Conservation (phyloP, 1,140 invertebrate genomes). For the Zaprionus vittiger region DNA sequence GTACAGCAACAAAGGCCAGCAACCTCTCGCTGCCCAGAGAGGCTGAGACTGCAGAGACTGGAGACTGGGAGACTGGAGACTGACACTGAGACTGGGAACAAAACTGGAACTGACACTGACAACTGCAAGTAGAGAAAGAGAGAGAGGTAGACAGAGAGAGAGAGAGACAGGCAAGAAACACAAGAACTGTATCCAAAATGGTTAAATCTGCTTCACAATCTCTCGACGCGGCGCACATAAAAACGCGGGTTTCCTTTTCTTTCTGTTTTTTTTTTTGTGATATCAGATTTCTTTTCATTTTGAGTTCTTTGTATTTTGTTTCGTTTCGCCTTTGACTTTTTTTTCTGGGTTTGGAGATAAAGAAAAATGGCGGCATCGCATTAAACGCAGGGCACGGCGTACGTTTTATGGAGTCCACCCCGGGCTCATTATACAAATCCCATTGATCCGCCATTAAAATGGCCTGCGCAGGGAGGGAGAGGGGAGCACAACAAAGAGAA, state of each 20-base stretch:
- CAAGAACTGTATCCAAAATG: conserved; percentile 76
- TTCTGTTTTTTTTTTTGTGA: conserved; percentile 44
- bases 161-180: conserved; percentile 7
- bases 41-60: conserved; percentile 29
- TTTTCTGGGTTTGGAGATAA: conserved; percentile 30
- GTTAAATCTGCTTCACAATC: conserved; percentile 75
- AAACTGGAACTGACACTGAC: conserved; percentile 13
- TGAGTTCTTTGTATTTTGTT: conserved; percentile 40
- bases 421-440: conserved; percentile 74
- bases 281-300: conserved; percentile 80
- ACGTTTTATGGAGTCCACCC: conserved; percentile 68
- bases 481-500: conserved; percentile 41
- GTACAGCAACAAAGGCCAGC: conserved; percentile 70
- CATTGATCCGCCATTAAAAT: conserved; percentile 77
- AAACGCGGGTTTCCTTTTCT: conserved; percentile 60
- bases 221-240: conserved; percentile 68
- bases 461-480: conserved; percentile 7
- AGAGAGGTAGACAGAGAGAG: neutral
- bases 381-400: conserved; percentile 44
- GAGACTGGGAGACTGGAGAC: neutral
- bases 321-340: conserved; percentile 44
- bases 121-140: neutral
- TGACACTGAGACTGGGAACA: neutral
- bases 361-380: conserved; percentile 64
- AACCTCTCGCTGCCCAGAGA: conserved; percentile 54